Percentiles rank a stretch among this genome's conserved stretches.
Conservation (phyloP, 2,797 vertebrate species). For the Hydrolagus colliei region DNA sequence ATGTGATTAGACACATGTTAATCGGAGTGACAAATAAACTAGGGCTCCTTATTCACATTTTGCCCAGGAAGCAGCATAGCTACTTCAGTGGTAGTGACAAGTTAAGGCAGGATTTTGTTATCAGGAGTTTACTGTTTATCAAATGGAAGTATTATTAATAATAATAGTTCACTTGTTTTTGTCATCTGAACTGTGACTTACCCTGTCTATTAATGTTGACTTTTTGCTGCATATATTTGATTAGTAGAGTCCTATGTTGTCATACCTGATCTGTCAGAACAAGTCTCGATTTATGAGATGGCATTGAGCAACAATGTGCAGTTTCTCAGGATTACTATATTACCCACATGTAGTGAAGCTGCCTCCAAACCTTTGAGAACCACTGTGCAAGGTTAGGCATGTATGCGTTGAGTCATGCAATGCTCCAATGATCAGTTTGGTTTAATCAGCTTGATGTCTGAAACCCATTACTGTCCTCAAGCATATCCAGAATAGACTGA, state of each 20-base stretch:
- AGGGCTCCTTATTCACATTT: too few relatives aligned
- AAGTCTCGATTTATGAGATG: not conserved
- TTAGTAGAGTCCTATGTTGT: not conserved
- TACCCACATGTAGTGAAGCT: not conserved
- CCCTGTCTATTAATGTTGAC: not conserved
- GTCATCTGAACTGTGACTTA: not conserved
- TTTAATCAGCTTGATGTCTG: too few relatives aligned
- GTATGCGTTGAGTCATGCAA: not conserved
- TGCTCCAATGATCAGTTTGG: not conserved
- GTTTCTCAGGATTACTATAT: not conserved
- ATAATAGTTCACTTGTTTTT: not conserved
- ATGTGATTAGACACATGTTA: too few relatives aligned
- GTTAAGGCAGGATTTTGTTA: too few relatives aligned
- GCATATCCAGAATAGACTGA: too few relatives aligned
- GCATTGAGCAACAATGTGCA: not conserved
- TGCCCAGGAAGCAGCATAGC: too few relatives aligned
- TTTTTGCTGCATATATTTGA: not conserved
- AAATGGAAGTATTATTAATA: too few relatives aligned
- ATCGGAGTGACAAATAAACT: too few relatives aligned
- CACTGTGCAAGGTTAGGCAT: not conserved
- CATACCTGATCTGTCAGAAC: not conserved
- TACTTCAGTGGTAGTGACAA: too few relatives aligned
- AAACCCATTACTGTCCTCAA: too few relatives aligned
- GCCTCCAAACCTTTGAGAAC: not conserved
- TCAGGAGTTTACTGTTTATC: too few relatives aligned